These are phyloP conservation scores for Papilio helenus DNA, from an alignment of 1,140 invertebrate genomes.

Conservation along the genomic window DNA sequence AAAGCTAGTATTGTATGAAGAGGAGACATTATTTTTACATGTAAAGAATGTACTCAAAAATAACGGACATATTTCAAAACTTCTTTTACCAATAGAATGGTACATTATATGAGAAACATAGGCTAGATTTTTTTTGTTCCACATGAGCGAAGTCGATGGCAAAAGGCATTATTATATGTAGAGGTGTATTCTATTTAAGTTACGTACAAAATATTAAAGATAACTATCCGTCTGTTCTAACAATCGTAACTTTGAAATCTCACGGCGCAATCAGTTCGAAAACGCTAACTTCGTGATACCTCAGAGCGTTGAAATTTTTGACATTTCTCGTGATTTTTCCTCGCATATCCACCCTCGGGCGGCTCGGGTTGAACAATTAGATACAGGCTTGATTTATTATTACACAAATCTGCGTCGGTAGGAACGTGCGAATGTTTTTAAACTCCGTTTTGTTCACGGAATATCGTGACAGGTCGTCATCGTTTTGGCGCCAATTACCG, in stretches of 20 bases:
- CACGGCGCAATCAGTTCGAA: constrained; percentile 30
- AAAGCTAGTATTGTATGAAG: too few species aligned
- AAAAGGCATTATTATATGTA: too few species aligned
- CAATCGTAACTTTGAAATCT: not conserved
- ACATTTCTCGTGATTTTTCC: constrained; percentile 40
- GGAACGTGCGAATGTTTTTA: constrained; percentile 42
- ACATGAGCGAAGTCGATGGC: too few species aligned
- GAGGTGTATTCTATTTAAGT: too few species aligned
- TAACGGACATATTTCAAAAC: too few species aligned
- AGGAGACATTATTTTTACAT: too few species aligned
- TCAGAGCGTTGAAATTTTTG: constrained; percentile 41
- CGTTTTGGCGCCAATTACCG: constrained; percentile 36
- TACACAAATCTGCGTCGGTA: constrained; percentile 39
- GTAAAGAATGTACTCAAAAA: too few species aligned
- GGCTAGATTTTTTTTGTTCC: too few species aligned
- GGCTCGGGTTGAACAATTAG: constrained; percentile 36
- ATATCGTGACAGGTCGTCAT: constrained; percentile 40
- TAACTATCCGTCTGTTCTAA: not conserved
- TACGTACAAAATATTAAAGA: too few species aligned
- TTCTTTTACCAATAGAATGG: too few species aligned
- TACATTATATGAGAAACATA: too few species aligned
- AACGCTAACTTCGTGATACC: constrained; percentile 41
- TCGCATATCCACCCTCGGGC: constrained; percentile 16
- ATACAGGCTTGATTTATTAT: constrained; percentile 42
- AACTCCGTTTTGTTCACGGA: constrained; percentile 41